Evolutionary conservation across 2,888 invertebrate genomes (phyloP).

Genomic region (Sipunculus nudus): DNA sequence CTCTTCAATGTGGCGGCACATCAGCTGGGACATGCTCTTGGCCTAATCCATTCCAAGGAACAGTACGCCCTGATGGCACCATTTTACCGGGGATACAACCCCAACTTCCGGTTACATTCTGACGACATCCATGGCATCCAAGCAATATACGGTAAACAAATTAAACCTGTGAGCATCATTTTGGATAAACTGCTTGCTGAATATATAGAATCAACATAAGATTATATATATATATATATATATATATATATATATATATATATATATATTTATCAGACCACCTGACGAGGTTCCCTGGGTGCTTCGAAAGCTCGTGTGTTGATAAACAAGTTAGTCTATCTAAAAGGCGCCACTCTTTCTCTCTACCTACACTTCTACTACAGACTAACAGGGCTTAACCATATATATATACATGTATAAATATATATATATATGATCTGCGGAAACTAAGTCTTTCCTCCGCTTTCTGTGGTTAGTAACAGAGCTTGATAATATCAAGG

Average conservation of each 20-base stretch:
- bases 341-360: no score
- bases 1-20: no score
- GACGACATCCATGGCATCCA: conserved; percentile 78
- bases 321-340: neutral
- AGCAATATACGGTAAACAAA: conserved; percentile 60
- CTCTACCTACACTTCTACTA: no score
- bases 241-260: conserved; percentile 11
- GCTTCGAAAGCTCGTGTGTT: neutral
- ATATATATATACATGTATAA: neutral
- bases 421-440: neutral
- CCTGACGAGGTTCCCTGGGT: neutral
- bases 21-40: conserved; percentile 96
- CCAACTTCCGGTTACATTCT: conserved; percentile 82
- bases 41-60: conserved; percentile 92
- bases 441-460: no score
- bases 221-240: conserved; percentile 10
- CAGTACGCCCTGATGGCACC: conserved; percentile 95
- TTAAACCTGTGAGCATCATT: neutral
- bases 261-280: conserved; percentile 1
- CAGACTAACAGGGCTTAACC: neutral
- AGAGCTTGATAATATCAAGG: no score
- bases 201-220: no score
- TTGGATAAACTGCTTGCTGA: neutral
- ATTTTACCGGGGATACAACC: conserved; percentile 92
- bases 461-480: no score